phyloP scores from a whole-genome alignment of 1,140 invertebrate species.

The Heliconius hewitsoni region DNA sequence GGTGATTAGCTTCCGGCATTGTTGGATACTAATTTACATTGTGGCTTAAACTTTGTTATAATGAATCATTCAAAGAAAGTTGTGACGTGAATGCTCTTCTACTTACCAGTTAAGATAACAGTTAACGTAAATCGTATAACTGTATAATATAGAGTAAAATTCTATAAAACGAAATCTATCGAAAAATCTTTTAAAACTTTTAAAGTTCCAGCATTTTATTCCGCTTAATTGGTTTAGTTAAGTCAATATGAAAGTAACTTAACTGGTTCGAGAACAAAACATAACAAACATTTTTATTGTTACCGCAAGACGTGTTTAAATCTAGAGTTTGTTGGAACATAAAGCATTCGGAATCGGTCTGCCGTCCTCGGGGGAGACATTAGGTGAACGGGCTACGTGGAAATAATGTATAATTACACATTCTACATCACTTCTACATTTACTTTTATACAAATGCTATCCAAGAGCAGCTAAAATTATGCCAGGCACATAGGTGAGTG shows the following conservation, averaged over 20 bases:
- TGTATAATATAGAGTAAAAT: too few relatives aligned
- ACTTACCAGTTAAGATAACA: too few relatives aligned
- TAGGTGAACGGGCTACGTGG: constrained; percentile 21
- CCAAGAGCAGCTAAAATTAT: not conserved
- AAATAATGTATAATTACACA: constrained; percentile 30
- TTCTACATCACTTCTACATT: not conserved
- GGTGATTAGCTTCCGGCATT: too few relatives aligned
- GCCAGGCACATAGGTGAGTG: not conserved
- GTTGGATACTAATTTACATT: too few relatives aligned
- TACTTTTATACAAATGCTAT: constrained; percentile 15
- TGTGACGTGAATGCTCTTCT: too few relatives aligned
- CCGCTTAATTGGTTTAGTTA: constrained; percentile 6
- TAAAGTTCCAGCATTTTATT: not conserved
- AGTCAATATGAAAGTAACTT: not conserved
- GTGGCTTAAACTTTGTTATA: too few relatives aligned
- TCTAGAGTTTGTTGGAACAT: constrained; percentile 25
- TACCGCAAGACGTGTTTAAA: constrained; percentile 26
- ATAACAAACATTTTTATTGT: constrained; percentile 21
- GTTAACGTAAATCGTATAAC: too few relatives aligned
- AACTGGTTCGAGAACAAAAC: not conserved
- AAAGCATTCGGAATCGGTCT: constrained; percentile 33
- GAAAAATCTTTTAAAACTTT: not conserved
- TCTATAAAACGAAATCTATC: not conserved
- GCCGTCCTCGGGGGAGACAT: constrained; percentile 31
- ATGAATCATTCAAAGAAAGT: too few relatives aligned